Evolutionary conservation across 2,797 vertebrate genomes (phyloP).

Genomic region (Novumbra hubbsi): DNA sequence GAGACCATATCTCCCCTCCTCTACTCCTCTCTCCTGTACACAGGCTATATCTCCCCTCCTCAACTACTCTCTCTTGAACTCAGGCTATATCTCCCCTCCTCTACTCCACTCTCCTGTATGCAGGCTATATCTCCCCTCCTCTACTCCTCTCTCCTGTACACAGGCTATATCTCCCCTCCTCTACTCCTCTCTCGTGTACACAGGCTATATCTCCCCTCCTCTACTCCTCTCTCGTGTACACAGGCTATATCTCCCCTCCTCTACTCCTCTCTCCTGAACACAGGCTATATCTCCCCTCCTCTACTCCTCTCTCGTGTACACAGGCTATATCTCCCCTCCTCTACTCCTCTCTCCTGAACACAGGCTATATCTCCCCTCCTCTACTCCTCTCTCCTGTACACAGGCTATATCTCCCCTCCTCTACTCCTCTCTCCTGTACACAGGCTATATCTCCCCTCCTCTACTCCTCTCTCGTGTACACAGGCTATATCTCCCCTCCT

Average conservation of each 20-base stretch:
- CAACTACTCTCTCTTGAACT: slow-evolving; percentile 38
- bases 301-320: slow-evolving; percentile 38
- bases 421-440: slow-evolving; percentile 38
- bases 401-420: slow-evolving; percentile 50
- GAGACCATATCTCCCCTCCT: slow-evolving; percentile 49
- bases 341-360: slow-evolving; percentile 38
- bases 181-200: slow-evolving; percentile 38
- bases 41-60: slow-evolving; percentile 40
- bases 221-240: slow-evolving; percentile 38
- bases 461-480: slow-evolving; percentile 38
- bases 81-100: slow-evolving; percentile 50
- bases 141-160: slow-evolving; percentile 38
- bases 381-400: slow-evolving; percentile 38
- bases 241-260: slow-evolving; percentile 50
- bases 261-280: slow-evolving; percentile 38
- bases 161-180: slow-evolving; percentile 50
- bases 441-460: slow-evolving; percentile 50
- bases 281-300: slow-evolving; percentile 50
- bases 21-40: slow-evolving; percentile 38
- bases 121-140: slow-evolving; percentile 50
- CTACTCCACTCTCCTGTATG: slow-evolving; percentile 38
- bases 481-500: slow-evolving; percentile 50
- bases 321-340: slow-evolving; percentile 50
- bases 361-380: slow-evolving; percentile 50
- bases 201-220: slow-evolving; percentile 50